These are phyloP conservation scores for Aramus guarauna DNA, from an alignment of 2,113 vertebrate species.

Conservation along the genomic window DNA sequence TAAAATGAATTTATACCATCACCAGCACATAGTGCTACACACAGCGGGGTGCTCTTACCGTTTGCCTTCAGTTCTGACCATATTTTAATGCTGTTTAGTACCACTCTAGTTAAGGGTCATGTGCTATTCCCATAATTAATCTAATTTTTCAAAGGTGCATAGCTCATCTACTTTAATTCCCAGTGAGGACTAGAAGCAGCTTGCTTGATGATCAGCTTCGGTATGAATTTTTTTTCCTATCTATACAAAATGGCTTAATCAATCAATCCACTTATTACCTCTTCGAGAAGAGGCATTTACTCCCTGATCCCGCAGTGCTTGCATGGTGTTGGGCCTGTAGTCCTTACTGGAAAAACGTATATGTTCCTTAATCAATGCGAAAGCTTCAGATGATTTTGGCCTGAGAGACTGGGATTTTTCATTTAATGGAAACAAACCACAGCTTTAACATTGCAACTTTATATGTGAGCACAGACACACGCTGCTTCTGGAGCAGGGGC, in stretches of 20 bases:
- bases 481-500: background rate
- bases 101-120: background rate
- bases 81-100: background rate
- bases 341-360: background rate
- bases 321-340: background rate
- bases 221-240: background rate
- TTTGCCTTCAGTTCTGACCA: background rate
- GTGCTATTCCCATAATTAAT: constrained; percentile 6
- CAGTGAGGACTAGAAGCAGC: background rate
- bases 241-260: background rate
- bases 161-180: constrained; percentile 2
- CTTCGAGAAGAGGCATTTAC: background rate
- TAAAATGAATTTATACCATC: background rate
- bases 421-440: background rate
- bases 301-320: background rate
- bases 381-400: background rate
- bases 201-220: background rate
- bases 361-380: background rate
- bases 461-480: background rate
- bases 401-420: background rate
- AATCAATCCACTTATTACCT: background rate
- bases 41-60: background rate
- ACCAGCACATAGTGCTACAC: background rate
- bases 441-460: background rate
- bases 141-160: background rate